Base-by-base conservation (phyloP, 2,113 vertebrate genomes). In the Sigmodon hispidus region DNA sequence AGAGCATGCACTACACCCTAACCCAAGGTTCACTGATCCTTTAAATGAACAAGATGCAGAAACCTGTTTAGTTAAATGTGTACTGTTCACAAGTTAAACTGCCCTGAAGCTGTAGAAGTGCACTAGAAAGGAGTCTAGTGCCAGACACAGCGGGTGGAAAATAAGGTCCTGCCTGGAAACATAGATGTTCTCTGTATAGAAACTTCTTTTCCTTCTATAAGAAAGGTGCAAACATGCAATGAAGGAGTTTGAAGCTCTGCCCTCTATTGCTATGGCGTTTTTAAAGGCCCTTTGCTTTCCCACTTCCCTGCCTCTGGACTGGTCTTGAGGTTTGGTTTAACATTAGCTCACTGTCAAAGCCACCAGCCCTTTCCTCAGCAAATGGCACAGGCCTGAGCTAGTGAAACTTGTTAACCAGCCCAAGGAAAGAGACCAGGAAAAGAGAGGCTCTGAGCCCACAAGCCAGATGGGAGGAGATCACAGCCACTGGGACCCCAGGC, bases 331-430 rank as follows among this genome's bases (percentile, higher is more conserved):
- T 95, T 61, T 86, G 65, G 52, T 9, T 90, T 91, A 89, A 92
- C n/a, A 59, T 92, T 57, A 95, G 86, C 63, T 93, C 92, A 81
- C 29, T 48, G 80, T 63, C 57, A 84, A 96, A 96, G 76, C 87
- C 73, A 95, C 75, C 24, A 65, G 81, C 69, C 89, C 45, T 83
- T 50, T 88, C 48, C 81, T 95, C 61, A 73, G 22, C 63, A 36
- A 86, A 77, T 0, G 70, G 45, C 2, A 13, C 36, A 87, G 26
- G 57, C 55, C 26, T 48, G 11, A 43, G 61, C 83, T 8, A 55
- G 83, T 40, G 5, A 31, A 65, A 31, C 59, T n/a, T 69, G 77
- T 15, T 69, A 55, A 57, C 31, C 43, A 22, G 65, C 65, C 50
- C 16, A 24, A 19, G 6, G 90, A 40, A n/a, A 77, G 59, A 50